Evolutionary conservation across 2,888 invertebrate genomes (phyloP).

Genomic region (Drosophila cognata): DNA sequence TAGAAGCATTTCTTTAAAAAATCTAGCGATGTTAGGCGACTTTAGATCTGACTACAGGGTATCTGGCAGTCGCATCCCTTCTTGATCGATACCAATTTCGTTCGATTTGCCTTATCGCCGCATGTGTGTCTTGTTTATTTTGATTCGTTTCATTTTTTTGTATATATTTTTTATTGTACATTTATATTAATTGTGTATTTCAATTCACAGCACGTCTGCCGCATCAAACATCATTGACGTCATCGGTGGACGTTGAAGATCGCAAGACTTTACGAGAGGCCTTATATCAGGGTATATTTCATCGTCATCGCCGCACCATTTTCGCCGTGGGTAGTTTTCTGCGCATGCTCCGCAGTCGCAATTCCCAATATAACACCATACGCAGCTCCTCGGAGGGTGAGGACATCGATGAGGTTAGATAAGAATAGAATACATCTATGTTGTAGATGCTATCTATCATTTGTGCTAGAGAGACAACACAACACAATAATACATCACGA

Average conservation of each 20-base stretch:
- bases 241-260: conserved; percentile 88
- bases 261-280: conserved; percentile 90
- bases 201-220: conserved; percentile 85
- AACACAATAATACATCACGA: conserved; percentile 16
- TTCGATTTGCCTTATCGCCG: conserved; percentile 37
- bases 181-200: conserved; percentile 42
- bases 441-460: conserved; percentile 13
- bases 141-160: neutral
- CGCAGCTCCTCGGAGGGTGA: conserved; percentile 86
- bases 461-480: conserved; percentile 32
- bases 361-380: conserved; percentile 91
- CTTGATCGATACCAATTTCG: conserved; percentile 2
- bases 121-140: conserved; percentile 18
- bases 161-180: conserved; percentile 17
- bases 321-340: conserved; percentile 91
- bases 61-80: neutral
- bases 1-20: neutral
- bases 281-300: conserved; percentile 91
- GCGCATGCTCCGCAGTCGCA: conserved; percentile 90
- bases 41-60: neutral
- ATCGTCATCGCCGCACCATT: conserved; percentile 90
- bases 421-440: conserved; percentile 68
- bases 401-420: conserved; percentile 85
- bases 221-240: conserved; percentile 88
- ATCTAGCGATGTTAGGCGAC: neutral